phyloP scores from a whole-genome alignment of 2,113 vertebrate genomes.

The Ginglymostoma cirratum region DNA sequence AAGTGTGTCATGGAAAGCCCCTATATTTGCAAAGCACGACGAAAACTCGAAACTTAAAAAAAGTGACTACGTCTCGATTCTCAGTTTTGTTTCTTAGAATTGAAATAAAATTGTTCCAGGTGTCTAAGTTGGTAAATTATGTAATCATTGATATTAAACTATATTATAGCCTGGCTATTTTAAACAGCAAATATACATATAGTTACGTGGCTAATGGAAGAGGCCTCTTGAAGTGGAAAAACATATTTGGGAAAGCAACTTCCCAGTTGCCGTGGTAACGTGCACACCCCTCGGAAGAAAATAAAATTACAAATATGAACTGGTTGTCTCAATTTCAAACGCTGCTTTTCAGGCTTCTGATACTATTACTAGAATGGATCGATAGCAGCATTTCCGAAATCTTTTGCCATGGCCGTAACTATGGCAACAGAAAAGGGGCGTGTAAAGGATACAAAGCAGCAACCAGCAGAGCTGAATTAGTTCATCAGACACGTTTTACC shows the following conservation, averaged over 20 bases:
- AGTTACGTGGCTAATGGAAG: background rate
- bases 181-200: background rate
- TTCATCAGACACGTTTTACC: background rate
- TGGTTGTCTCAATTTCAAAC: background rate
- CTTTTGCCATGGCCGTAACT: background rate
- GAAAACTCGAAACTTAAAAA: background rate
- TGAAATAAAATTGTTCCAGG: background rate
- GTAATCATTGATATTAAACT: background rate
- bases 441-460: background rate
- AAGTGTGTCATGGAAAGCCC: background rate
- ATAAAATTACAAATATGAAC: background rate
- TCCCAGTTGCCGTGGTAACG: conserved; percentile 2
- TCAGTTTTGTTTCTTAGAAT: background rate
- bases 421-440: conserved; percentile 11
- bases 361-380: background rate
- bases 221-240: background rate
- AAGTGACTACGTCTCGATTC: background rate
- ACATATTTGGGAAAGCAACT: conserved; percentile 1
- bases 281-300: background rate
- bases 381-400: background rate
- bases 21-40: background rate
- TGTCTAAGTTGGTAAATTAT: background rate
- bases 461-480: background rate
- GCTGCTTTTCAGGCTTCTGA: background rate
- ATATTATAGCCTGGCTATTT: background rate